Conservation (phyloP, 2,113 vertebrate species). For the Calypte anna region DNA sequence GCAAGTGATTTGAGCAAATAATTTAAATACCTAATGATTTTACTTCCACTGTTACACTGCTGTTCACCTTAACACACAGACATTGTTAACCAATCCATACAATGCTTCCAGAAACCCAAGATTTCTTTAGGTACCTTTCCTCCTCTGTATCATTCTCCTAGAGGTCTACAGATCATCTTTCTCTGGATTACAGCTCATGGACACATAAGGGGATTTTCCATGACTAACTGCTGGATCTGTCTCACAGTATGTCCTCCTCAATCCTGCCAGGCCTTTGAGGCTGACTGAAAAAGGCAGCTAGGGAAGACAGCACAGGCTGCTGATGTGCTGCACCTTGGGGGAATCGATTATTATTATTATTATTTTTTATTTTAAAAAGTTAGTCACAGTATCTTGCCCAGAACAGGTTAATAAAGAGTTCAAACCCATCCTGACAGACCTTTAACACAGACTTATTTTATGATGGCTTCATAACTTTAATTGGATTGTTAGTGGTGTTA, state of each 20-base stretch:
- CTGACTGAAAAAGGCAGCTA: fast-evolving
- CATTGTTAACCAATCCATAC: not conserved
- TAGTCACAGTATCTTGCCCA: not conserved
- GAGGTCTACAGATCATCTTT: not conserved
- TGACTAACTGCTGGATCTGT: not conserved
- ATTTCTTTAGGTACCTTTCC: not conserved
- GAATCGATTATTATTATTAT: not conserved
- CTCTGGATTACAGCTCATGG: not conserved
- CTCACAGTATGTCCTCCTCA: not conserved
- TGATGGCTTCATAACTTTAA: not conserved
- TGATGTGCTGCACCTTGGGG: not conserved
- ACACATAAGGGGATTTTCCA: not conserved
- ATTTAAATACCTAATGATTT: not conserved
- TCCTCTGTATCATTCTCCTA: not conserved
- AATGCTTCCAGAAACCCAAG: not conserved
- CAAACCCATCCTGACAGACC: not conserved
- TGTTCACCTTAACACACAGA: not conserved
- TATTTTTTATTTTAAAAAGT: not conserved
- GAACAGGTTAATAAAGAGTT: not conserved
- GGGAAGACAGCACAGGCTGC: not conserved
- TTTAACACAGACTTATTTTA: not conserved
- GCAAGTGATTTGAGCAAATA: not conserved
- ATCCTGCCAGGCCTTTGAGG: not conserved
- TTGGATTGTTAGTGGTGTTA: not conserved
- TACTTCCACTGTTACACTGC: not conserved